Percentiles rank a stretch among this genome's conserved stretches.
Conservation (phyloP, 2,113 vertebrate genomes). For the Mirounga angustirostris region DNA sequence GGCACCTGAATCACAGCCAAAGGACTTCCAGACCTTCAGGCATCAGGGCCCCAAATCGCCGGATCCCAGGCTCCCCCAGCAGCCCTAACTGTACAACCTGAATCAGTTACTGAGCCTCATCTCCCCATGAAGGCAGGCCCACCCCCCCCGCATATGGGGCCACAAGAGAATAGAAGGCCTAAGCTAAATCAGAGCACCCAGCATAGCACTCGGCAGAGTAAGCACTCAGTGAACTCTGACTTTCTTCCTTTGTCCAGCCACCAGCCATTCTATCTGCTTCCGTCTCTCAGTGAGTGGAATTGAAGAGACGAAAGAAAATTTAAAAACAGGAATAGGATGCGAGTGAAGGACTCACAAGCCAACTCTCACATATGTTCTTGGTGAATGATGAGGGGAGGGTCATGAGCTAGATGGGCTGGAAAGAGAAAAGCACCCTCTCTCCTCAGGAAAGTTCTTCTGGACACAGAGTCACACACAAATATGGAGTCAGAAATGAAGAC, state of each 20-base stretch:
- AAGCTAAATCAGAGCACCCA: not conserved
- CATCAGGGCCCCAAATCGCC: not conserved
- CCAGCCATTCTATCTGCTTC: not conserved
- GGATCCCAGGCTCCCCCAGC: not conserved
- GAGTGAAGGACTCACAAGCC: not conserved
- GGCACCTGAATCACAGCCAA: constrained; percentile 77
- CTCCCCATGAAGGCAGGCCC: not conserved
- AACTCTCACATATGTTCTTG: not conserved
- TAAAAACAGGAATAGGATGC: not conserved
- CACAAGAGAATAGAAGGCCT: accelerated
- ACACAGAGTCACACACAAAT: not conserved
- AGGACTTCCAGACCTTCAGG: constrained; percentile 61
- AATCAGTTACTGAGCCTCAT: not conserved
- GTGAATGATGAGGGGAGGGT: not conserved
- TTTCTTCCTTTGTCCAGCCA: not conserved
- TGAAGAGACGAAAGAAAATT: not conserved
- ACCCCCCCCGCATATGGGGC: accelerated
- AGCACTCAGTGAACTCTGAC: not conserved
- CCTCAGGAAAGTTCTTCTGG: not conserved
- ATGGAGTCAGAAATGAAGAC: not conserved
- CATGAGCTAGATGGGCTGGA: not conserved
- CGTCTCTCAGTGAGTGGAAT: not conserved
- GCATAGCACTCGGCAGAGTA: not conserved
- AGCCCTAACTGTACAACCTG: not conserved
- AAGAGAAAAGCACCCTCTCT: constrained; percentile 7